Conservation (phyloP, 1,140 invertebrate species). For the Melipona quadrifasciata region DNA sequence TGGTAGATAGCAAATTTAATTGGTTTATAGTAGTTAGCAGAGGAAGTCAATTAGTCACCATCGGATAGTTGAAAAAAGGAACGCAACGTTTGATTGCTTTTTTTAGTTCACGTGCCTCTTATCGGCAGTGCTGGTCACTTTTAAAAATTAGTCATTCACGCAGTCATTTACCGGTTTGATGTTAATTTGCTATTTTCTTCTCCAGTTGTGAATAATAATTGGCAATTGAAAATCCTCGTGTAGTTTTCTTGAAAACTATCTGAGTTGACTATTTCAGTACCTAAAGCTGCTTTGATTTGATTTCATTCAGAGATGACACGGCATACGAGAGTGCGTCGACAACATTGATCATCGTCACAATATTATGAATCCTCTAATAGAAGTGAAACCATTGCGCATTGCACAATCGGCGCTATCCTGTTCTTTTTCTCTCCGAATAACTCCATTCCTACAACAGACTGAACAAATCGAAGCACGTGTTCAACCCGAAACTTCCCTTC, state of each 20-base stretch:
- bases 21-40: too few species aligned
- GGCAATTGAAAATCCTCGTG: too few species aligned
- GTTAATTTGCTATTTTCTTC: background rate
- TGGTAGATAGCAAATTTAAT: too few species aligned
- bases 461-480: background rate
- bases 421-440: background rate
- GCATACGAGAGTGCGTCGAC: too few species aligned
- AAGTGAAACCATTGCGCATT: too few species aligned
- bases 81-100: background rate
- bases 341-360: too few species aligned
- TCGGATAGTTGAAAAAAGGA: background rate
- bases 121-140: background rate
- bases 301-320: too few species aligned
- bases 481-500: background rate
- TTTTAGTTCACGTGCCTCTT: background rate
- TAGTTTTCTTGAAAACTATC: background rate
- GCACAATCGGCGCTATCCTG: background rate
- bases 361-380: too few species aligned
- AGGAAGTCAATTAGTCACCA: too few species aligned
- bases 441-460: background rate
- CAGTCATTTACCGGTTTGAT: fast-evolving
- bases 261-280: too few species aligned
- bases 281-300: too few species aligned
- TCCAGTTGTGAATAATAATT: too few species aligned
- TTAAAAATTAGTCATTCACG: background rate